phyloP scores from a whole-genome alignment of 2,888 invertebrate genomes.

The Drosophila barbarae region DNA sequence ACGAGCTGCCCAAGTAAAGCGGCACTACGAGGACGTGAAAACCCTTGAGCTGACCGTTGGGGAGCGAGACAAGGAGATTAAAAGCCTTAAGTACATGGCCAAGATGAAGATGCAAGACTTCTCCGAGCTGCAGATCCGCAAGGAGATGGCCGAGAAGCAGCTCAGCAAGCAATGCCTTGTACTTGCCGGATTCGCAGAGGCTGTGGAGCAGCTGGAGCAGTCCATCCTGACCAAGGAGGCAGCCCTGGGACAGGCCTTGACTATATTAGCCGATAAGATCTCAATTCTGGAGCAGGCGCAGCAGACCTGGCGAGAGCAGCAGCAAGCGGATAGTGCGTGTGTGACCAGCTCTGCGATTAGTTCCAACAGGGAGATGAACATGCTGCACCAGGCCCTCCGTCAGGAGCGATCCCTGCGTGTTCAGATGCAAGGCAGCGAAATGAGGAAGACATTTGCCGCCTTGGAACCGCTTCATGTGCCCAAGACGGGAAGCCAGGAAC shows the following conservation, averaged over 20 bases:
- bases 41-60: slow-evolving; percentile 91
- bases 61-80: slow-evolving; percentile 94
- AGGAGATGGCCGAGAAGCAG: slow-evolving; percentile 95
- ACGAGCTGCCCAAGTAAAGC: slow-evolving; percentile 92
- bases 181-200: slow-evolving; percentile 54
- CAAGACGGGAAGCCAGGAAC: slow-evolving; percentile 61
- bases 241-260: slow-evolving; percentile 96
- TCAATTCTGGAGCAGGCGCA: slow-evolving; percentile 92
- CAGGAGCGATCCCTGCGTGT: slow-evolving; percentile 82
- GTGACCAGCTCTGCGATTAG: slow-evolving; percentile 60
- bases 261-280: slow-evolving; percentile 94
- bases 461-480: slow-evolving; percentile 81
- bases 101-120: slow-evolving; percentile 95
- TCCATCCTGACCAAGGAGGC: slow-evolving; percentile 91
- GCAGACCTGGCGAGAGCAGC: slow-evolving; percentile 91
- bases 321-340: slow-evolving; percentile 79
- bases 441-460: slow-evolving; percentile 81
- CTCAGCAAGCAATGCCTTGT: slow-evolving; percentile 79
- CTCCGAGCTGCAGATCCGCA: slow-evolving; percentile 93
- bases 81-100: slow-evolving; percentile 90
- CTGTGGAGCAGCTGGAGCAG: slow-evolving; percentile 86
- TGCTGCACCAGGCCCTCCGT: slow-evolving; percentile 71
- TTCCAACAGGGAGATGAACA: slow-evolving; percentile 59
- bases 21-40: slow-evolving; percentile 95
- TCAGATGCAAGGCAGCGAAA: slow-evolving; percentile 80